Conservation (phyloP, 2,888 invertebrate species). For the Ophion costatus region DNA sequence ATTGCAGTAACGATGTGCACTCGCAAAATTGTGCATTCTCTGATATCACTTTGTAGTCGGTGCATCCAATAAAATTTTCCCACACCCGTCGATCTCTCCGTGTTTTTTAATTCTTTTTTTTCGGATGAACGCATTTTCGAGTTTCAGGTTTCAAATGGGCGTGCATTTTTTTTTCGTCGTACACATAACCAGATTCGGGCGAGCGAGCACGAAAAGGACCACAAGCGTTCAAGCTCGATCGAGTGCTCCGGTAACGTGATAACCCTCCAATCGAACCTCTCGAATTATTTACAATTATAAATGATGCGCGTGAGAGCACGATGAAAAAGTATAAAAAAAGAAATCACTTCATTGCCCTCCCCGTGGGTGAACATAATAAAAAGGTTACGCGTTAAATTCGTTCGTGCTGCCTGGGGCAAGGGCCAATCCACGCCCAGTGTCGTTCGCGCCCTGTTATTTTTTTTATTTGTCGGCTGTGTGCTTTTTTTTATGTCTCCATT, state of each 20-base stretch:
- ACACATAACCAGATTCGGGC: constrained; percentile 12
- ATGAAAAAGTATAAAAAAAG: background rate
- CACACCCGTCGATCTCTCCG: constrained; percentile 37
- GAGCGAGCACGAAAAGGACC: constrained; percentile 31
- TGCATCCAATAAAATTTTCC: constrained; percentile 35
- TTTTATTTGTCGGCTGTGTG: constrained; percentile 17
- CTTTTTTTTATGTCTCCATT: constrained; percentile 5
- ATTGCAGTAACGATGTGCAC: background rate
- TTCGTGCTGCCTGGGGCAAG: constrained; percentile 37
- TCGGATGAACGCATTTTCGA: constrained; percentile 31
- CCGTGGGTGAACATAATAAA: constrained; percentile 7
- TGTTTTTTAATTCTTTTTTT: constrained; percentile 3
- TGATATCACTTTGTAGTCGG: constrained; percentile 64
- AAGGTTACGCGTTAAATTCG: constrained; percentile 27
- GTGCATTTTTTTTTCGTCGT: constrained; percentile 23
- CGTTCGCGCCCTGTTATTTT: constrained; percentile 13
- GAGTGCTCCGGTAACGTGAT: constrained; percentile 30
- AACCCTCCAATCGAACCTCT: constrained; percentile 35
- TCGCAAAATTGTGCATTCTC: constrained; percentile 37
- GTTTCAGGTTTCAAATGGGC: constrained; percentile 47
- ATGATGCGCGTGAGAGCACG: constrained; percentile 6
- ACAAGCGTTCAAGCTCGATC: constrained; percentile 19
- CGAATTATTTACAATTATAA: constrained; percentile 47
- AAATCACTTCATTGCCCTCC: background rate
- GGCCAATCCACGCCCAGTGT: constrained; percentile 5